phyloP scores from a whole-genome alignment of 2,113 vertebrate species.

The Poecile atricapillus region DNA sequence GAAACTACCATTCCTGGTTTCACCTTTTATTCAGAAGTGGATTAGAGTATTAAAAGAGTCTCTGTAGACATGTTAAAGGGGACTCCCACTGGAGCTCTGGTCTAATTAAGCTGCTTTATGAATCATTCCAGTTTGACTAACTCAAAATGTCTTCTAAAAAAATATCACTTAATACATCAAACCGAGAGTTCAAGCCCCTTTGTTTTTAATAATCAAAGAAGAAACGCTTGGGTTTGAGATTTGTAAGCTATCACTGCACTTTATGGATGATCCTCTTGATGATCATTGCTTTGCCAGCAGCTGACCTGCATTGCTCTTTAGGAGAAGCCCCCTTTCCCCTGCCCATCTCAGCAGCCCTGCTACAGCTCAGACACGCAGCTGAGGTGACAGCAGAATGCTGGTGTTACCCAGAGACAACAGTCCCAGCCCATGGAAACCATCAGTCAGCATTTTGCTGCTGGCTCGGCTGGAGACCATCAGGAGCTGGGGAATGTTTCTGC shows the following conservation, averaged over 20 bases:
- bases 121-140: slow-evolving; percentile 10
- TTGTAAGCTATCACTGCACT: background rate
- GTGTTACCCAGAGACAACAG: background rate
- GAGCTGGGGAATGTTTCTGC: background rate
- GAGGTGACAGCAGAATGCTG: background rate
- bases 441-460: background rate
- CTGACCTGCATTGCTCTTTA: background rate
- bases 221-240: background rate
- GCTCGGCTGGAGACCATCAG: background rate
- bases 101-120: slow-evolving; percentile 42
- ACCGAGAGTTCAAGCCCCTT: background rate
- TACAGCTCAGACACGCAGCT: background rate
- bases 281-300: background rate
- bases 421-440: background rate
- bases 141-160: background rate
- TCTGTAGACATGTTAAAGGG: slow-evolving; percentile 19
- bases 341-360: background rate
- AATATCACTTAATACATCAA: background rate
- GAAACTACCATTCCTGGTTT: slow-evolving; percentile 16
- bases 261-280: background rate
- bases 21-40: slow-evolving; percentile 5
- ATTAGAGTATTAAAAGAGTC: slow-evolving; percentile 27
- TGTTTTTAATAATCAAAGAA: background rate
- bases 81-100: background rate
- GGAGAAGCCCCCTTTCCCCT: background rate